phyloP scores from a whole-genome alignment of 1,140 invertebrate species.

The Cepaea nemoralis region DNA sequence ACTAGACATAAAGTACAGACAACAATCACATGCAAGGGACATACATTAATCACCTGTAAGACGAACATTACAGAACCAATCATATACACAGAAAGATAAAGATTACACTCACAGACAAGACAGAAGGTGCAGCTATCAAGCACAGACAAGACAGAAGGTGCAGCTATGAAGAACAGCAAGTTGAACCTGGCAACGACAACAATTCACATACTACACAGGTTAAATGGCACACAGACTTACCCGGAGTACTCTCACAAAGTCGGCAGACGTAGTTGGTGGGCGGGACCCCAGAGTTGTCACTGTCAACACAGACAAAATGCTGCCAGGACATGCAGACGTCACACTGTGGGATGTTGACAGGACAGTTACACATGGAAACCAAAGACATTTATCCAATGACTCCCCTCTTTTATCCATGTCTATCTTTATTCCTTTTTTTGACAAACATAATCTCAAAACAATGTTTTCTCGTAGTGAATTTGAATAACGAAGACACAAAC shows the following conservation, averaged over 20 bases:
- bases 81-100: too few species aligned
- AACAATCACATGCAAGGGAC: too few species aligned
- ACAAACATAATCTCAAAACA: too few species aligned
- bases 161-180: background rate
- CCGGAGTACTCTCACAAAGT: conserved; percentile 84
- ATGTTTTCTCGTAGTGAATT: too few species aligned
- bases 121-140: background rate
- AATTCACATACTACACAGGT: background rate
- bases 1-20: too few species aligned
- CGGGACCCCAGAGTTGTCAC: conserved; percentile 74
- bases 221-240: conserved; percentile 53
- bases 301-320: conserved; percentile 88
- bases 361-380: too few species aligned
- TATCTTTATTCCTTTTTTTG: too few species aligned
- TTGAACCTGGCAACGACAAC: background rate
- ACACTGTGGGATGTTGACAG: conserved; percentile 78
- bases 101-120: background rate
- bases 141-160: background rate
- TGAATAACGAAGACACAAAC: too few species aligned
- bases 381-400: too few species aligned
- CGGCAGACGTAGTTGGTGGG: conserved; percentile 86
- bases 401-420: too few species aligned
- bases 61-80: too few species aligned
- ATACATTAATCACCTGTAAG: too few species aligned
- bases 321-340: conserved; percentile 95